Percentiles rank a stretch among this genome's conserved stretches.
Conservation (phyloP, 2,888 invertebrate genomes). For the Pogonocherus hispidulus region DNA sequence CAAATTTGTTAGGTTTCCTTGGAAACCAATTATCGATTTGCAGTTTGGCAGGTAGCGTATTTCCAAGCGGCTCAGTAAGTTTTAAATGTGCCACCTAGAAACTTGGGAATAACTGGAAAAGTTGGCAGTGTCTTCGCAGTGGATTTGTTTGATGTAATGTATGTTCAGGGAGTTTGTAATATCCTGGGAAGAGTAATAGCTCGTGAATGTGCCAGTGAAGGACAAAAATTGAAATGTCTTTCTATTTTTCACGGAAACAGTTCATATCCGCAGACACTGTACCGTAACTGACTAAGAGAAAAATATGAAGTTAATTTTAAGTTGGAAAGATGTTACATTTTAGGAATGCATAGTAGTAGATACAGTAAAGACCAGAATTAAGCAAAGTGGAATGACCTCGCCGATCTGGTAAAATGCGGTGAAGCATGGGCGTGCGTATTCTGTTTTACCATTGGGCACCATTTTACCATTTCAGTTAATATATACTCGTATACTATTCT, state of each 20-base stretch:
- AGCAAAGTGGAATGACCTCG: too few species aligned
- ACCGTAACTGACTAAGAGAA: too few species aligned
- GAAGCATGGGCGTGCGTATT: too few species aligned
- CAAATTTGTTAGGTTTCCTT: slow-evolving; percentile 51
- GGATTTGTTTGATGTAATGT: background rate
- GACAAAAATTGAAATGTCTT: background rate
- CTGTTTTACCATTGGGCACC: too few species aligned
- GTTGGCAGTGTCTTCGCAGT: background rate
- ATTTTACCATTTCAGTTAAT: too few species aligned
- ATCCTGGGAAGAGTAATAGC: background rate
- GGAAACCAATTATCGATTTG: slow-evolving; percentile 46
- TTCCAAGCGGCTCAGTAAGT: background rate
- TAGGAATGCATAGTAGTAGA: too few species aligned
- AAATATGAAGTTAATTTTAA: too few species aligned
- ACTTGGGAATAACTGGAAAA: slow-evolving; percentile 7
- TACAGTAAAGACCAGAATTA: too few species aligned
- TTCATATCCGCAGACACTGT: too few species aligned
- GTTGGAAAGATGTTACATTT: too few species aligned
- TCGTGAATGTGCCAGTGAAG: background rate
- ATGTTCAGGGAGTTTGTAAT: background rate
- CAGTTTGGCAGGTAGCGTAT: background rate
- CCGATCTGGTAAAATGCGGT: too few species aligned
- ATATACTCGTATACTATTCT: too few species aligned
- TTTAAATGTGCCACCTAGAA: slow-evolving; percentile 8
- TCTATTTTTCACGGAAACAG: background rate